Percentiles rank a stretch among this genome's conserved stretches.
These are phyloP conservation scores for Hydropotes inermis DNA, from an alignment of 2,113 vertebrate species.

Conservation along the genomic window DNA sequence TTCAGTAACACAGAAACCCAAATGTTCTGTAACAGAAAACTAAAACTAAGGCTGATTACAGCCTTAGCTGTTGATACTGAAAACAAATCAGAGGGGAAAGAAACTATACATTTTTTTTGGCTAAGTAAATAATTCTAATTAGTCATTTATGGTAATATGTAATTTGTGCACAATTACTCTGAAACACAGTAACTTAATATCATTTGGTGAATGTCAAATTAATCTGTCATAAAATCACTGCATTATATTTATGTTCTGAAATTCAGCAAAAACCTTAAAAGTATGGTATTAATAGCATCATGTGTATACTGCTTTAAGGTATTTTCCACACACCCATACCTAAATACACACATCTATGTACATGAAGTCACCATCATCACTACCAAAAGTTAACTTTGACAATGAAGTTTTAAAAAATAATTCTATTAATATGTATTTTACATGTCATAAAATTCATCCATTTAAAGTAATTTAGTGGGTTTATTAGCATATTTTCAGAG, in stretches of 20 bases:
- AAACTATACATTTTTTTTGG: neutral
- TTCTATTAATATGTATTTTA: neutral
- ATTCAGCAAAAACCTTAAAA: constrained; percentile 26
- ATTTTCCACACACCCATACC: neutral
- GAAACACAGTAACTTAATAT: neutral
- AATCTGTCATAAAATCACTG: neutral
- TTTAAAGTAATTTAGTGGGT: neutral
- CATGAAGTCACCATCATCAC: neutral
- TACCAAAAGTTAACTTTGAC: neutral
- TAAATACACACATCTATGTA: neutral
- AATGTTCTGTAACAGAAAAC: neutral
- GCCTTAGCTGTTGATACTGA: neutral
- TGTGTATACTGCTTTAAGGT: neutral
- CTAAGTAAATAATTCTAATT: neutral
- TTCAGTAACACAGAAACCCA: neutral
- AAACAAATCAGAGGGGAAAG: neutral
- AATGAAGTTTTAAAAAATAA: neutral
- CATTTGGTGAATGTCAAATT: neutral
- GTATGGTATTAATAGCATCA: neutral
- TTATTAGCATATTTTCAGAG: neutral
- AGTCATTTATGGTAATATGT: constrained; percentile 23
- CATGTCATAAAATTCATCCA: neutral
- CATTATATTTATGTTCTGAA: neutral
- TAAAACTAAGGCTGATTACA: neutral
- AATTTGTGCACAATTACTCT: neutral